Percentiles rank a stretch among this genome's conserved stretches.
Conservation (phyloP, 2,797 vertebrate genomes). For the Myotis findleyi region DNA sequence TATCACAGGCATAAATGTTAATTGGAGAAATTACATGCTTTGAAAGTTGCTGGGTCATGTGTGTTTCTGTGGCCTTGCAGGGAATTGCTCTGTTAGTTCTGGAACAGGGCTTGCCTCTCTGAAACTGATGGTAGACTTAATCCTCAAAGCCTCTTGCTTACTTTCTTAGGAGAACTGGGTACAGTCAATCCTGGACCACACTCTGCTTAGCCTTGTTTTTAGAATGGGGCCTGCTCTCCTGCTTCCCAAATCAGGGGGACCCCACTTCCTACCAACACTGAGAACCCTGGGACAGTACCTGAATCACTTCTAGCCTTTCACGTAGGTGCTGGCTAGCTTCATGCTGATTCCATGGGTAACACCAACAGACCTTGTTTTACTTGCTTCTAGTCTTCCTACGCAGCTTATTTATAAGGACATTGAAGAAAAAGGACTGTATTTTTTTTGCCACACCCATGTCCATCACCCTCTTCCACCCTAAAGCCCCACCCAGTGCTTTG, state of each 20-base stretch:
- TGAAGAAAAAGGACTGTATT: neutral
- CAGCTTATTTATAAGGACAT: neutral
- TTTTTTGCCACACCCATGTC: neutral
- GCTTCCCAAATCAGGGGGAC: neutral
- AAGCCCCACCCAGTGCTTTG: neutral
- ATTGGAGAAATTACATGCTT: conserved; percentile 79
- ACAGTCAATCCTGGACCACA: neutral
- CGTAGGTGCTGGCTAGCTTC: neutral
- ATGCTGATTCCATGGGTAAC: no score
- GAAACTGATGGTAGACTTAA: neutral
- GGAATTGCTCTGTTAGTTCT: conserved; percentile 57
- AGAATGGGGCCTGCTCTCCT: neutral
- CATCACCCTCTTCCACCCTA: neutral
- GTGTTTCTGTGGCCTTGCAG: conserved; percentile 61
- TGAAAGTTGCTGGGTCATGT: conserved; percentile 59
- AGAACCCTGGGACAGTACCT: neutral
- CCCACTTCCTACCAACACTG: neutral
- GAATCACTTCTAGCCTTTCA: neutral
- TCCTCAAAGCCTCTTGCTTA: neutral
- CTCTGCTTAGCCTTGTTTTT: neutral
- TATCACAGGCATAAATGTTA: conserved; percentile 52
- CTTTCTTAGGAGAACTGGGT: neutral
- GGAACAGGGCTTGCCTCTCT: neutral
- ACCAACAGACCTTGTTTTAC: neutral
- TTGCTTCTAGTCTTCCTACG: neutral